These are phyloP conservation scores for Melanargia galathea DNA, from an alignment of 2,888 invertebrate species.

Conservation along the genomic window DNA sequence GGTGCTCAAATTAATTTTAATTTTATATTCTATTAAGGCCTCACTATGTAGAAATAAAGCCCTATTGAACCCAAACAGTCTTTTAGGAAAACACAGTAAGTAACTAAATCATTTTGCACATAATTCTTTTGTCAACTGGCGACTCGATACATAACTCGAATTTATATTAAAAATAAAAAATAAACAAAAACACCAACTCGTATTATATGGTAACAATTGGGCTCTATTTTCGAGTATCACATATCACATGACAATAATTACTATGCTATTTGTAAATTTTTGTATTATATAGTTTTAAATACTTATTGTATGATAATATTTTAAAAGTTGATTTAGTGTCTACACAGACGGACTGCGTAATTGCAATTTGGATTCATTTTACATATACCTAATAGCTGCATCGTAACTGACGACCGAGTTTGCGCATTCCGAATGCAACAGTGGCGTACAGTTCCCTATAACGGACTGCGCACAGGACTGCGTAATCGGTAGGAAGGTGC, in stretches of 20 bases:
- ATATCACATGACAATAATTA: constrained; percentile 74
- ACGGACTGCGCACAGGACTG: too few relatives aligned
- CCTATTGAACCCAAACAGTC: constrained; percentile 5
- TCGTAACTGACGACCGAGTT: too few relatives aligned
- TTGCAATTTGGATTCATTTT: too few relatives aligned
- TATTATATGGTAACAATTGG: constrained; percentile 22
- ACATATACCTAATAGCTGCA: too few relatives aligned
- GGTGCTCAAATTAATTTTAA: constrained; percentile 57
- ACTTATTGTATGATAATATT: constrained; percentile 57
- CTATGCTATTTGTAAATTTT: constrained; percentile 62
- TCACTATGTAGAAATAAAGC: constrained; percentile 31
- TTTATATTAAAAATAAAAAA: too few relatives aligned
- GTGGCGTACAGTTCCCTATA: too few relatives aligned
- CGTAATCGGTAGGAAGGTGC: too few relatives aligned
- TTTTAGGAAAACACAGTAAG: background rate
- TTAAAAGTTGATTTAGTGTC: constrained; percentile 50
- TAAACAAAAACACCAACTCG: too few relatives aligned
- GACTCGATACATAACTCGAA: too few relatives aligned
- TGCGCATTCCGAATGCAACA: too few relatives aligned
- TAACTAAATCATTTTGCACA: background rate
- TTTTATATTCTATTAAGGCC: constrained; percentile 28
- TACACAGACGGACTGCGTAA: too few relatives aligned
- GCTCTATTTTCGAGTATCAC: constrained; percentile 52
- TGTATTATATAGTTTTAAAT: constrained; percentile 75
- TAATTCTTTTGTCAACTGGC: background rate